Conservation (phyloP, 2,797 vertebrate genomes). For the Spinibarbus caldwelli region DNA sequence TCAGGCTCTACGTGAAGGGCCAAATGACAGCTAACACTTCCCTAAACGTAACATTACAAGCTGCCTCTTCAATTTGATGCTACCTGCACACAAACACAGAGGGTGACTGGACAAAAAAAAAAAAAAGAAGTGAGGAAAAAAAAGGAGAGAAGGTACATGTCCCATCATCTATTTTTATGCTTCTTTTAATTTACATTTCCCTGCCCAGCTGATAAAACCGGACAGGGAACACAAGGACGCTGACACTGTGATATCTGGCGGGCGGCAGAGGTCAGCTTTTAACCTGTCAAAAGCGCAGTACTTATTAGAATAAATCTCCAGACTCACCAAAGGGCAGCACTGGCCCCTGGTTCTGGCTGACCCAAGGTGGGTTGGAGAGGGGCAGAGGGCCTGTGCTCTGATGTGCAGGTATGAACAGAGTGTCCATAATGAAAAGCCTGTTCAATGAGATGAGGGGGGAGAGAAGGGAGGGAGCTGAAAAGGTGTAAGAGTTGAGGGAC, state of each 20-base stretch:
- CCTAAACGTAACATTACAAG: slow-evolving; percentile 56
- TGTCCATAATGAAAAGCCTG: slow-evolving; percentile 52
- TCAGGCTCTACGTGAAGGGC: slow-evolving; percentile 22
- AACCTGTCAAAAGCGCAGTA: slow-evolving; percentile 84
- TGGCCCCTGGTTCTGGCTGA: slow-evolving; percentile 75
- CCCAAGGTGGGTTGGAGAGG: slow-evolving; percentile 68
- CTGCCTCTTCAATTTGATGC: slow-evolving; percentile 50
- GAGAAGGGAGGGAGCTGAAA: neutral
- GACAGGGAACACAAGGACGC: slow-evolving; percentile 84
- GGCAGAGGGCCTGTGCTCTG: slow-evolving; percentile 59
- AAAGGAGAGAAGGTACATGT: slow-evolving; percentile 75
- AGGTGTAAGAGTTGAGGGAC: slow-evolving; percentile 33
- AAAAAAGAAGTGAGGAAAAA: neutral
- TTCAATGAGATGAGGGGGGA: slow-evolving; percentile 25
- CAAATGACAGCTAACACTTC: slow-evolving; percentile 54
- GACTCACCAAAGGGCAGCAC: slow-evolving; percentile 80
- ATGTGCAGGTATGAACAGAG: slow-evolving; percentile 51
- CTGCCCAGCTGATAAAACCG: slow-evolving; percentile 78
- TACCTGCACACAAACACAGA: slow-evolving; percentile 33
- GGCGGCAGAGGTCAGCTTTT: slow-evolving; percentile 80
- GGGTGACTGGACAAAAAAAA: neutral
- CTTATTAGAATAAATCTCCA: slow-evolving; percentile 88
- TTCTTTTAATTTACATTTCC: slow-evolving; percentile 85
- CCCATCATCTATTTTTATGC: slow-evolving; percentile 86
- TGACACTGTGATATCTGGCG: slow-evolving; percentile 78